Percentiles rank a stretch among this genome's conserved stretches.
Evolutionary conservation across 2,797 vertebrate genomes (phyloP).

Genomic region (Cirrhinus molitorella): DNA sequence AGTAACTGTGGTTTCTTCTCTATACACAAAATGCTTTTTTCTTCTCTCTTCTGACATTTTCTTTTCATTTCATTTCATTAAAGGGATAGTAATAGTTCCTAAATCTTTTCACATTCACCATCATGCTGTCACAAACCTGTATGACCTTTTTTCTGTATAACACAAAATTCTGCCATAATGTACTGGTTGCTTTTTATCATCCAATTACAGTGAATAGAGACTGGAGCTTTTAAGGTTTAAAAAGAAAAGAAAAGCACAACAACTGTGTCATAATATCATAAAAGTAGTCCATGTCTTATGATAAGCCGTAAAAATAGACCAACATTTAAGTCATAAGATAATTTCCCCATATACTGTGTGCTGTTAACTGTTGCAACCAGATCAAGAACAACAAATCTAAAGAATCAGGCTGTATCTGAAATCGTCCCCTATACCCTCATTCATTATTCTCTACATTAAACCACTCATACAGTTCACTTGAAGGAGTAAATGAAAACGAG

Average conservation of each 20-base stretch:
- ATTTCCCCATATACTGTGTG: neutral
- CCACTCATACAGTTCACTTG: too few species aligned
- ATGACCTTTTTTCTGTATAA: neutral
- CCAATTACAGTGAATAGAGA: neutral
- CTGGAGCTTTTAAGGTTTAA: neutral
- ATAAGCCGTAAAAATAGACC: too few species aligned
- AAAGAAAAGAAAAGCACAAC: neutral
- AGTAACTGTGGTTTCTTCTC: conserved; percentile 19
- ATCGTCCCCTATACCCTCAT: too few species aligned
- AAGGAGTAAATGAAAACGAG: too few species aligned
- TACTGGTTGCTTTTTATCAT: neutral
- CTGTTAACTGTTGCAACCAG: neutral
- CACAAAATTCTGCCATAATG: neutral
- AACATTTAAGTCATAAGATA: neutral
- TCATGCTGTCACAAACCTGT: neutral
- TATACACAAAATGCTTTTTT: neutral
- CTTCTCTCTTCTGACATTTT: neutral
- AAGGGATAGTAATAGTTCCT: neutral
- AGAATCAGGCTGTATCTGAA: too few species aligned
- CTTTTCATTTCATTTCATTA: neutral
- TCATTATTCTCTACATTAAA: too few species aligned
- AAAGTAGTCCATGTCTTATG: neutral
- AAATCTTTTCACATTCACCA: neutral
- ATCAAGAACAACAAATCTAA: neutral
- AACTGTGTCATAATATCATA: neutral